phyloP scores from a whole-genome alignment of 2,113 vertebrate species.

The Xiphorhynchus elegans region DNA sequence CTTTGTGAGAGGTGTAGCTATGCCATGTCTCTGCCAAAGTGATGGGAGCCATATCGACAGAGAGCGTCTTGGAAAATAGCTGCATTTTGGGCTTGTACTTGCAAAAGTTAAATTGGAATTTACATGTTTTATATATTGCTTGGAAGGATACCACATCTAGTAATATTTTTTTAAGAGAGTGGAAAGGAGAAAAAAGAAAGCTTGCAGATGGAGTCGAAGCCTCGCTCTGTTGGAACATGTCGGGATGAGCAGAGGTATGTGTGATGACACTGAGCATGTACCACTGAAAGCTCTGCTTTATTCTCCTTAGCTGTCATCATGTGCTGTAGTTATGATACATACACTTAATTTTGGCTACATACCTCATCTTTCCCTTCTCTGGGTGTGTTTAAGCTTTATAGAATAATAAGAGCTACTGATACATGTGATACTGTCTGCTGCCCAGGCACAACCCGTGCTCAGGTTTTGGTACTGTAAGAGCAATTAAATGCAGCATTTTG shows the following conservation, averaged over 20 bases:
- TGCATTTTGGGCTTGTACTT: conserved; percentile 49
- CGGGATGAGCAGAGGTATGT: conserved; percentile 48
- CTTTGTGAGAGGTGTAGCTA: conserved; percentile 70
- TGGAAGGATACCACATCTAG: conserved; percentile 46
- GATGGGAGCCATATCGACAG: conserved; percentile 55
- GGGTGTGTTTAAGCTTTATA: not conserved
- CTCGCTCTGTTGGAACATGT: conserved; percentile 48
- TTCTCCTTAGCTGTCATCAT: conserved; percentile 50
- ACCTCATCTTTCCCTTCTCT: conserved; percentile 34
- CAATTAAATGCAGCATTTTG: not conserved
- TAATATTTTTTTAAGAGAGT: conserved; percentile 53
- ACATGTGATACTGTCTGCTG: not conserved
- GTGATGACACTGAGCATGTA: conserved; percentile 41
- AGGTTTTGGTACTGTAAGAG: not conserved
- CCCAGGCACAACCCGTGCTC: not conserved
- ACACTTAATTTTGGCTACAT: conserved; percentile 43
- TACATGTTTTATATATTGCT: conserved; percentile 51
- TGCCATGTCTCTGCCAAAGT: conserved; percentile 63
- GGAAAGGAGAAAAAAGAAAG: conserved; percentile 22
- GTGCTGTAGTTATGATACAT: conserved; percentile 44
- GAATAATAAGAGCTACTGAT: conserved; percentile 18
- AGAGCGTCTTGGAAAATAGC: conserved; percentile 39
- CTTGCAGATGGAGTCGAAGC: conserved; percentile 35
- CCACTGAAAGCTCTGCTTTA: conserved; percentile 42
- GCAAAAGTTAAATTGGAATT: conserved; percentile 42